These are phyloP conservation scores for Sula dactylatra DNA, from an alignment of 2,113 vertebrate species.

Conservation along the genomic window DNA sequence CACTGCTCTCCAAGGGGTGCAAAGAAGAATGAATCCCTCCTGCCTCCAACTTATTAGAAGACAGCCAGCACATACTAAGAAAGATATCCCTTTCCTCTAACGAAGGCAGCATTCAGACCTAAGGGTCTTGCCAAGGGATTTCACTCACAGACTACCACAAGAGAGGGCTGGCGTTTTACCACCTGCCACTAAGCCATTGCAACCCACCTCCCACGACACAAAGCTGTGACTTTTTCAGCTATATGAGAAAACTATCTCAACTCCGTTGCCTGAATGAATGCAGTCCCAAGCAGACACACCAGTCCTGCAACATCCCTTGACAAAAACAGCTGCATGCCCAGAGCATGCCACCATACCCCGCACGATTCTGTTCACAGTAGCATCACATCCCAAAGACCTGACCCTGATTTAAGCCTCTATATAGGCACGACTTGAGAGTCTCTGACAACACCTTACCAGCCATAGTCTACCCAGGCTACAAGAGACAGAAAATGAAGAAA, in stretches of 20 bases:
- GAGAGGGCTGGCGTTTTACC: neutral
- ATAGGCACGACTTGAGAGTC: accelerated
- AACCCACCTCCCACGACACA: neutral
- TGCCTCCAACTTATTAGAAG: neutral
- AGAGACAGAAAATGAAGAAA: neutral
- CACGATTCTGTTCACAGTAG: accelerated
- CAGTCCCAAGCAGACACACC: neutral
- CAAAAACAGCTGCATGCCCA: neutral
- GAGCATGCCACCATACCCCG: accelerated
- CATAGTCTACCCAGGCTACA: neutral
- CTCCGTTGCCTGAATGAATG: neutral
- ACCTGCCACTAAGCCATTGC: neutral
- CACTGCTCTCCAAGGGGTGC: too few relatives aligned
- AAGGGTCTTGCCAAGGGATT: neutral
- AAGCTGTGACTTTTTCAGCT: neutral
- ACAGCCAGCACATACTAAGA: neutral
- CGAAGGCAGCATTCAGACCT: neutral
- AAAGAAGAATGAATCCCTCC: neutral
- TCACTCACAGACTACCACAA: neutral
- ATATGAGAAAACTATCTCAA: neutral
- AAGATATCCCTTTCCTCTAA: neutral
- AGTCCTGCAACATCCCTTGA: neutral
- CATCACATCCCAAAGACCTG: neutral
- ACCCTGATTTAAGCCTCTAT: neutral
- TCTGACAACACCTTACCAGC: accelerated